Evolutionary conservation across 1,140 invertebrate species (phyloP), one percentile per base, ranked within the genome.

Genomic region (Sesamia nonagrioides): DNA sequence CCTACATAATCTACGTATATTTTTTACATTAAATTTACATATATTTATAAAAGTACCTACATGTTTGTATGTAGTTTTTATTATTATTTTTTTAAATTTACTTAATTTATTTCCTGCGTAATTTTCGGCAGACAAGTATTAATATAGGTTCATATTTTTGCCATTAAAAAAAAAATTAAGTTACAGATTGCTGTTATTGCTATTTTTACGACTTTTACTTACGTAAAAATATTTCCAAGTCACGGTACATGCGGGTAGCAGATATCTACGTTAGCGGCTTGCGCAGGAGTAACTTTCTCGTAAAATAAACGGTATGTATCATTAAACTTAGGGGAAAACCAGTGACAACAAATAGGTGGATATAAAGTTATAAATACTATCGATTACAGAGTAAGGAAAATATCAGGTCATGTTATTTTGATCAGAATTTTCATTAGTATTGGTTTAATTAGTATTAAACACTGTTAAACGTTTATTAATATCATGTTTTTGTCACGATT

Each of bases 291-390:
- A 81, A 91, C 91, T 92, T 92, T 92, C 89, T 91, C 89, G 89
- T 86, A 82, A 90, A 89, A 58, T 74, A 15, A 37, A 54, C 18
- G 15, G 89, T 90, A 91, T 90, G 89, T 90, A 91, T 90, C 88
- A 84, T 13, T 88, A 87, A 60, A 74, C 54, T 58, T 73, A 73
- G 81, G 86, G 88, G 82, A 88, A 82, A 84, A 79, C 58, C 82
- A 61, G 75, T 33, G 11, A 13, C 42, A 2, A 48, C n/a, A 13
- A 42, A 42, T 68, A 45, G 17, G 27, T 8, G 3, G 63, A 9
- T n/a, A 54, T 52, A 35, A 42, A 18, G 33, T 48, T 50, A 69
- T 50, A 50, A 69, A 33, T 50, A 33, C 15, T 52, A 76, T 33
- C 66, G 66, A 48, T 69, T 27, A 40, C 1, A 6, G 21, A 42